Evolutionary conservation across 2,888 invertebrate species (phyloP).

Genomic region (Drosophila dives): DNA sequence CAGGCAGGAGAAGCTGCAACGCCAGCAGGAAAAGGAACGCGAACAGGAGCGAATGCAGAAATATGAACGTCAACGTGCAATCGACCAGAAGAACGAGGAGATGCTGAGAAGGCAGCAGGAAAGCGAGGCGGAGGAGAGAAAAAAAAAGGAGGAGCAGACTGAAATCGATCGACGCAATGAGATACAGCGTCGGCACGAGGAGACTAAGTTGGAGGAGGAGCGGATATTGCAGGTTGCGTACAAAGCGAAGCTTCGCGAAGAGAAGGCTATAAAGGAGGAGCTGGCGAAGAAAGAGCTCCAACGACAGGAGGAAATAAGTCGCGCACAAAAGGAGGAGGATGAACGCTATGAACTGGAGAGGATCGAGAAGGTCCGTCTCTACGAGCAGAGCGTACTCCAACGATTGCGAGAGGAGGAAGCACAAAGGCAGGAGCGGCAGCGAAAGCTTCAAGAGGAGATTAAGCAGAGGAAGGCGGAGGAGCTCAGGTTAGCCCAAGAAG

Average conservation of each 20-base stretch:
- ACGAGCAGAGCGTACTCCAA: constrained; percentile 77
- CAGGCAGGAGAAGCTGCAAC: constrained; percentile 59
- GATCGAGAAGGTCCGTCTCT: constrained; percentile 70
- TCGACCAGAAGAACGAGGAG: constrained; percentile 65
- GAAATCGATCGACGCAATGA: constrained; percentile 68
- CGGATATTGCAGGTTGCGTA: constrained; percentile 73
- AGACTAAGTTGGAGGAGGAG: constrained; percentile 77
- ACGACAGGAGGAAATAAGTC: constrained; percentile 75
- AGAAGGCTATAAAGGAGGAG: constrained; percentile 71
- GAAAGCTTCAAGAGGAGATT: constrained; percentile 81
- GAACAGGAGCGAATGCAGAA: constrained; percentile 59
- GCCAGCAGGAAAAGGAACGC: too few species aligned
- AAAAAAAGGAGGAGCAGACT: constrained; percentile 56
- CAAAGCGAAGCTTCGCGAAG: constrained; percentile 74
- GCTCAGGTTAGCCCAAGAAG: constrained; percentile 75
- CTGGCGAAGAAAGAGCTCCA: constrained; percentile 73
- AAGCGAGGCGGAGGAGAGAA: constrained; percentile 64
- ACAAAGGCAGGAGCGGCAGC: constrained; percentile 72
- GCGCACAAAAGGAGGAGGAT: constrained; percentile 80
- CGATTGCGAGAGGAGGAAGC: constrained; percentile 78
- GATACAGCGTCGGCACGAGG: constrained; percentile 68
- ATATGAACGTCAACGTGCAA: constrained; percentile 55
- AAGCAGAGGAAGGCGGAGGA: constrained; percentile 70
- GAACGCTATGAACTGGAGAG: constrained; percentile 72
- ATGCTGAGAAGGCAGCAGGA: constrained; percentile 69